A percentile compares a stretch with the other conserved stretches of the same genome.
Evolutionary conservation across 2,888 invertebrate species (phyloP).

Genomic region (Polietes domitor): DNA sequence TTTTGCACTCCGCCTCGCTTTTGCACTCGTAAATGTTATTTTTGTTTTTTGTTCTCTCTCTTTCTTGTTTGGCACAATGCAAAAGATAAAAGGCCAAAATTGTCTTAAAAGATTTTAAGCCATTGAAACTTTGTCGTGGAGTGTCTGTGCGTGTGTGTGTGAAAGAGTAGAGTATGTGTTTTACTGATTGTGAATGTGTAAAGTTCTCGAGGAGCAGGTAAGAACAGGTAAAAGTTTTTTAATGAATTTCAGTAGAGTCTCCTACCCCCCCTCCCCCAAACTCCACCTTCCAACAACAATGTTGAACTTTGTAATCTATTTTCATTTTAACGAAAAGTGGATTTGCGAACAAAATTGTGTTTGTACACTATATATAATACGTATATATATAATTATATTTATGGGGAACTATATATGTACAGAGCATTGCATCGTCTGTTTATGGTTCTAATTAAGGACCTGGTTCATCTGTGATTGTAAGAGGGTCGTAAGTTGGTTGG

Average conservation of each 20-base stretch:
- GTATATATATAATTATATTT: no score
- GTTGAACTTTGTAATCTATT: conserved; percentile 17
- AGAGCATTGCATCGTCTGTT: no score
- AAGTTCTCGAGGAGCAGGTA: conserved; percentile 14
- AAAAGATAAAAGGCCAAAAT: conserved; percentile 22
- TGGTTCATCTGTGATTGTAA: no score
- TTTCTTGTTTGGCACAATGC: not conserved
- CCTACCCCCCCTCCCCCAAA: no score
- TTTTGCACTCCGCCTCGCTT: not conserved
- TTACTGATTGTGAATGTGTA: not conserved
- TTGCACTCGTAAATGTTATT: no score
- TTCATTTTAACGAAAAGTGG: not conserved
- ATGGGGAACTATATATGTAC: no score
- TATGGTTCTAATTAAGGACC: no score
- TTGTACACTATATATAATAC: no score
- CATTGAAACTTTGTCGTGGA: conserved; percentile 17
- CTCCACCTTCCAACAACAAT: not conserved
- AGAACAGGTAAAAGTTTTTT: conserved; percentile 23
- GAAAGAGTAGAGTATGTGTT: not conserved
- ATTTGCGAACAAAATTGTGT: not conserved
- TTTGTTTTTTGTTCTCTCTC: no score
- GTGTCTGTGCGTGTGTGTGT: no score
- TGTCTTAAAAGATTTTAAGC: conserved; percentile 16
- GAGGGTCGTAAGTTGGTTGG: no score
- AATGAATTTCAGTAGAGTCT: not conserved